These are phyloP conservation scores for Catalaphyllia jardinei DNA, from an alignment of 64 coral and sea anemone species.

Conservation along the genomic window DNA sequence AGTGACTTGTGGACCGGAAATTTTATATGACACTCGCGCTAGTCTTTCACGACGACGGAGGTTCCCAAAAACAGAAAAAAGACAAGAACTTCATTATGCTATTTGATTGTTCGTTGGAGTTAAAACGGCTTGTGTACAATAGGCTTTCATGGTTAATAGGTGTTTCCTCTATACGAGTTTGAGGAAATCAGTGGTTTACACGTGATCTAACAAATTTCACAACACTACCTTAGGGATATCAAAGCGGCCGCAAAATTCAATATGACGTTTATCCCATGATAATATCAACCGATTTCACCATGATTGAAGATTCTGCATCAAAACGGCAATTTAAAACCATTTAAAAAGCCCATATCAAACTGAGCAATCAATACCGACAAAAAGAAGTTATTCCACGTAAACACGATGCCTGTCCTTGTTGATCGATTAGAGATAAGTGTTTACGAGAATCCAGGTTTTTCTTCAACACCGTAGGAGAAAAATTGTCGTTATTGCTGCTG, in stretches of 20 bases:
- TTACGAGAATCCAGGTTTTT: neutral
- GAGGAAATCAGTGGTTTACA: neutral
- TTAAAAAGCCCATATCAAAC: neutral
- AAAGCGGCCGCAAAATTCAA: neutral
- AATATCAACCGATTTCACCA: too few species aligned
- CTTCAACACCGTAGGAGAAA: neutral
- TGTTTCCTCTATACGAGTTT: neutral
- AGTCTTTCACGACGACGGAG: neutral
- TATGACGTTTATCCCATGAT: neutral
- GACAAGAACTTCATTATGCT: neutral
- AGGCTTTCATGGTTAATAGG: neutral
- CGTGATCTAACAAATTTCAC: neutral
- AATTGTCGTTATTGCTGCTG: too few species aligned
- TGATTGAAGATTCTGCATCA: neutral
- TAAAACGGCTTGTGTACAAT: neutral
- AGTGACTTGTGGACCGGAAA: neutral
- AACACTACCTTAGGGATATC: neutral
- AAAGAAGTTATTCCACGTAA: slow-evolving; percentile 12
- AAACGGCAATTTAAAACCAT: neutral
- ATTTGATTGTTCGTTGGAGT: too few species aligned
- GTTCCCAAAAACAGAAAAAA: neutral
- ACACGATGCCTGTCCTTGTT: neutral
- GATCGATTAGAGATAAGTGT: neutral
- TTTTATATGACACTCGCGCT: neutral
- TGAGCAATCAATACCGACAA: neutral